A percentile compares a stretch with the other conserved stretches of the same genome.
Conservation (phyloP, 2,113 vertebrate species). For the Xenopus laevis region DNA sequence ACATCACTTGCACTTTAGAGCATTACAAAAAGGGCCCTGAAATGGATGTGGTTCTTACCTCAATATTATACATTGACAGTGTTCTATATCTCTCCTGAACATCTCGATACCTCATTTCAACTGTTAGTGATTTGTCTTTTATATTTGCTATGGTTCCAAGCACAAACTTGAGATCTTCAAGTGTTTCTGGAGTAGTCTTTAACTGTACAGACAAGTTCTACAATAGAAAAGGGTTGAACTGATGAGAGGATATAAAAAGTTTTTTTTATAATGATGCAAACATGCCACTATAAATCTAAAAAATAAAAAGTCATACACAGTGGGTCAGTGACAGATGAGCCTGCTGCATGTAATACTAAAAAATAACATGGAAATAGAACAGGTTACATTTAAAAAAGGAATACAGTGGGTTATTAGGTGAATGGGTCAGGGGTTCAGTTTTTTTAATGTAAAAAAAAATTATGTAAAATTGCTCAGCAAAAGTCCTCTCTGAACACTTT, state of each 20-base stretch:
- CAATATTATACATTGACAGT: constrained; percentile 72
- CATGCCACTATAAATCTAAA: background rate
- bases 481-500: too few relatives aligned
- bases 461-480: too few relatives aligned
- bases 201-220: constrained; percentile 70
- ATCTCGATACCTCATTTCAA: constrained; percentile 77
- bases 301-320: too few relatives aligned
- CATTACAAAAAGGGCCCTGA: too few relatives aligned
- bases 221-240: constrained; percentile 19
- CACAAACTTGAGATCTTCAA: constrained; percentile 83
- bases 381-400: too few relatives aligned
- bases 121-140: constrained; percentile 68
- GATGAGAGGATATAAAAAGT: background rate
- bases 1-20: too few relatives aligned
- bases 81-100: constrained; percentile 86
- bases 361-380: too few relatives aligned
- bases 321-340: too few relatives aligned
- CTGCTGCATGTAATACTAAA: too few relatives aligned
- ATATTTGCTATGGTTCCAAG: constrained; percentile 78
- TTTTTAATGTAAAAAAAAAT: too few relatives aligned
- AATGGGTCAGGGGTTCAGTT: too few relatives aligned
- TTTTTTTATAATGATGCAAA: background rate
- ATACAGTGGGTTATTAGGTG: too few relatives aligned
- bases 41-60: constrained; percentile 59
- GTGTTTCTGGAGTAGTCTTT: constrained; percentile 64